Conservation (phyloP, 2,113 vertebrate species). For the Melanotaenia duboulayi region DNA sequence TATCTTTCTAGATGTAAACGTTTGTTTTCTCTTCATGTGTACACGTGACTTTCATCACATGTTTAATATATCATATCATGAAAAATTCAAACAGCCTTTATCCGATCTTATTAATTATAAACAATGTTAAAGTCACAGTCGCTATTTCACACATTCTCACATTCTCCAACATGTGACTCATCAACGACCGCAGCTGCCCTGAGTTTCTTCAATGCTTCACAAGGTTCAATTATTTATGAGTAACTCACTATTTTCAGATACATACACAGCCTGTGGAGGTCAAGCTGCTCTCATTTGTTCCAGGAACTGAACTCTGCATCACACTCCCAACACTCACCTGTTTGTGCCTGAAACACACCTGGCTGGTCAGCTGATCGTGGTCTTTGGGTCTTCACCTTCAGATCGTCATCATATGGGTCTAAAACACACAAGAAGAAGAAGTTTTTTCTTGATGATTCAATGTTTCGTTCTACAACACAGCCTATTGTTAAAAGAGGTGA, state of each 20-base stretch:
- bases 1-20: constrained; percentile 15
- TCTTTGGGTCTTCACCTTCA: constrained; percentile 97
- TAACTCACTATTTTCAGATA: constrained; percentile 11
- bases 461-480: not conserved
- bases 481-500: not conserved
- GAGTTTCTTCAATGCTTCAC: not conserved
- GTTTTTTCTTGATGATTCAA: not conserved
- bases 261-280: constrained; percentile 24
- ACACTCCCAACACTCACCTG: constrained; percentile 85
- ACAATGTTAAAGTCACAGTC: constrained; percentile 14
- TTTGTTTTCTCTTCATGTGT: not conserved
- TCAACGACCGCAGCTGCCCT: constrained; percentile 5
- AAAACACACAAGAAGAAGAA: constrained; percentile 26
- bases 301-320: constrained; percentile 20
- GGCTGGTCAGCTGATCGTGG: constrained; percentile 96
- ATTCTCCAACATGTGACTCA: constrained; percentile 17
- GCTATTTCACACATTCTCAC: constrained; percentile 5
- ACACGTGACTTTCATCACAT: constrained; percentile 16
- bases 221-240: constrained; percentile 8
- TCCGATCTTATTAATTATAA: constrained; percentile 32
- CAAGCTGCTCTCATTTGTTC: constrained; percentile 21
- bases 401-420: constrained; percentile 94
- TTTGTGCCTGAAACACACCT: constrained; percentile 98
- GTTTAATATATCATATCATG: constrained; percentile 34
- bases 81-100: constrained; percentile 36